phyloP scores from a whole-genome alignment of 1,140 invertebrate species.

The Pemphigus obesinymphae region DNA sequence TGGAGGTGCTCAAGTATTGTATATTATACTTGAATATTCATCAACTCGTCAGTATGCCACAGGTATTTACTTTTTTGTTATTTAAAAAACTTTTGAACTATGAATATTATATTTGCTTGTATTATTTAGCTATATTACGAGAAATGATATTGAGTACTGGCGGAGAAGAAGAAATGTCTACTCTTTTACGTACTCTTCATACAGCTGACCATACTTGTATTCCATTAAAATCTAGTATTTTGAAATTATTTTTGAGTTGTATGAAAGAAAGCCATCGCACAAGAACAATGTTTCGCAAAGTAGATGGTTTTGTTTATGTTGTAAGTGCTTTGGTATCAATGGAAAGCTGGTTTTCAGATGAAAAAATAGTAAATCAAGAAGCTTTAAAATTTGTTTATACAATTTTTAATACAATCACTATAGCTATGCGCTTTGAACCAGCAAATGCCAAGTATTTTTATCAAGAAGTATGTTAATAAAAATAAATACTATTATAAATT shows the following conservation, averaged over 20 bases:
- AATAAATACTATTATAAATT: background rate
- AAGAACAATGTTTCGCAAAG: constrained; percentile 93
- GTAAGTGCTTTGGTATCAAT: constrained; percentile 92
- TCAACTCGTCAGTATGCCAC: constrained; percentile 77
- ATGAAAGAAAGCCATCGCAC: constrained; percentile 91
- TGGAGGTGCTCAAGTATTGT: constrained; percentile 83
- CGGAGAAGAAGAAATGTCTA: constrained; percentile 93
- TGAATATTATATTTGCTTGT: background rate
- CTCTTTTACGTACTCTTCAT: constrained; percentile 85
- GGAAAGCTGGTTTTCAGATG: constrained; percentile 67
- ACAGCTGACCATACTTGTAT: constrained; percentile 72
- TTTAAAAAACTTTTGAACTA: background rate
- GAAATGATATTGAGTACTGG: constrained; percentile 85
- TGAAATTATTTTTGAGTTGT: constrained; percentile 81
- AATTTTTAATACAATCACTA: constrained; percentile 91
- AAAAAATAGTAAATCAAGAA: constrained; percentile 51
- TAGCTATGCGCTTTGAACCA: constrained; percentile 97
- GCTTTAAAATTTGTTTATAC: constrained; percentile 73
- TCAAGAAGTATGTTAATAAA: constrained; percentile 65
- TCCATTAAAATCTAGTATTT: constrained; percentile 81
- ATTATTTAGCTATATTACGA: constrained; percentile 62
- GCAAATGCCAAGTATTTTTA: constrained; percentile 98
- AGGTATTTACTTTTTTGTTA: constrained; percentile 53
- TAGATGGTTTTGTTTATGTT: constrained; percentile 93
- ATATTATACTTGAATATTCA: constrained; percentile 79